Evolutionary conservation across 2,797 vertebrate genomes (phyloP).

Genomic region (Bucorvus abyssinicus): DNA sequence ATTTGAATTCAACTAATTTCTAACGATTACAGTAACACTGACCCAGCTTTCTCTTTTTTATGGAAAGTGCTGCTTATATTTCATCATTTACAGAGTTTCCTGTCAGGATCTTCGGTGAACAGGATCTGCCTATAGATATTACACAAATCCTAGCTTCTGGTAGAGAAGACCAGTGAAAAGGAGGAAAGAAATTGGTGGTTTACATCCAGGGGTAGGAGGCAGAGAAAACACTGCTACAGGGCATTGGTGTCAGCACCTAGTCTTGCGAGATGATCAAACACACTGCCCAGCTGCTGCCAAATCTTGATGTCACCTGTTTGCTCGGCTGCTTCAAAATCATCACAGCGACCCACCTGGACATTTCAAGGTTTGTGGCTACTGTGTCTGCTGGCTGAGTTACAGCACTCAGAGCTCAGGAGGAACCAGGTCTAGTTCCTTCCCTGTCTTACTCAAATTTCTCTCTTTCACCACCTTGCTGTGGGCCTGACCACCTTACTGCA

Average conservation of each 20-base stretch:
- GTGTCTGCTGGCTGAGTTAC: neutral
- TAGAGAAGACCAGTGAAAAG: neutral
- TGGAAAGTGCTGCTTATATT: neutral
- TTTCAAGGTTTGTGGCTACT: neutral
- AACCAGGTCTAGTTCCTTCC: neutral
- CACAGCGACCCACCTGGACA: accelerated
- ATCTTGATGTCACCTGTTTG: neutral
- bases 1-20: neutral
- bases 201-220: neutral
- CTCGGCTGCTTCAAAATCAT: neutral
- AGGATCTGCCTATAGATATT: neutral
- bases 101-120: neutral
- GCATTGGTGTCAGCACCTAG: neutral
- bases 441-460: neutral
- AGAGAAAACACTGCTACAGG: neutral
- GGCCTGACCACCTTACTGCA: neutral
- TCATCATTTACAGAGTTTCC: neutral
- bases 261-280: neutral
- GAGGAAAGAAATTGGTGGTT: neutral
- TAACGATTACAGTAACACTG: neutral
- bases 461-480: neutral
- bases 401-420: accelerated
- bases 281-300: neutral
- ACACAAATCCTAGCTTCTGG: neutral
- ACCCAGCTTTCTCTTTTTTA: neutral